Evolutionary conservation across 2,797 vertebrate genomes (phyloP).

Genomic region (Stomatorhinus walkeri): DNA sequence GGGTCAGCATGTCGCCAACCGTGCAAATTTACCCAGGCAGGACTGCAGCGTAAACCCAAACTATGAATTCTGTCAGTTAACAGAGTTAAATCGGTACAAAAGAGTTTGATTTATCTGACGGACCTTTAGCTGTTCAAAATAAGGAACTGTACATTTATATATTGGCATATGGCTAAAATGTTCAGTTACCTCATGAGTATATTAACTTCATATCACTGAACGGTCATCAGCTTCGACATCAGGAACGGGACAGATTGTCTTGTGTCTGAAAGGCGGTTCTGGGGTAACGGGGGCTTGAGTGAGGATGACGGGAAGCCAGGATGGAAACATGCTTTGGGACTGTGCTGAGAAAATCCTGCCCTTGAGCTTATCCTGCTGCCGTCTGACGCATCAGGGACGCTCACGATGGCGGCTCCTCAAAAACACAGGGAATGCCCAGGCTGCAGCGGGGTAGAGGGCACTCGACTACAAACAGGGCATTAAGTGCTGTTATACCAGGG

Average conservation of each 20-base stretch:
- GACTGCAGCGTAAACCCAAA: neutral
- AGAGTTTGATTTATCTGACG: neutral
- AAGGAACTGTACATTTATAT: slow-evolving; percentile 1
- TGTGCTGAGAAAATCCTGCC: neutral
- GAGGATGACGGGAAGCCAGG: neutral
- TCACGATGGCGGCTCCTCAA: neutral
- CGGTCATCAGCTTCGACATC: neutral
- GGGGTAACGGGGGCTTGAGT: neutral
- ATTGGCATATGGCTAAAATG: slow-evolving; percentile 8
- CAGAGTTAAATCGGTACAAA: slow-evolving; percentile 1
- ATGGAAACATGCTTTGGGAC: neutral
- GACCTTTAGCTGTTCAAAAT: neutral
- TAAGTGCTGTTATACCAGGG: neutral
- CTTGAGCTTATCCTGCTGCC: neutral
- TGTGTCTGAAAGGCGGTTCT: neutral
- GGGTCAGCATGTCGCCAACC: neutral
- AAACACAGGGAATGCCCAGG: neutral
- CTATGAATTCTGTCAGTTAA: neutral
- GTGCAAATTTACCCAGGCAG: neutral
- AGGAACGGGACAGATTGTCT: neutral
- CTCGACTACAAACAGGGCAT: neutral
- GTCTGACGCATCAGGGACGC: neutral
- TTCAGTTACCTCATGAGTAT: neutral
- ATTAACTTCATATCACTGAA: neutral
- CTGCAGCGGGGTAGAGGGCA: neutral